Base-by-base conservation (phyloP, 2,797 vertebrate species). In the Artibeus lituratus region DNA sequence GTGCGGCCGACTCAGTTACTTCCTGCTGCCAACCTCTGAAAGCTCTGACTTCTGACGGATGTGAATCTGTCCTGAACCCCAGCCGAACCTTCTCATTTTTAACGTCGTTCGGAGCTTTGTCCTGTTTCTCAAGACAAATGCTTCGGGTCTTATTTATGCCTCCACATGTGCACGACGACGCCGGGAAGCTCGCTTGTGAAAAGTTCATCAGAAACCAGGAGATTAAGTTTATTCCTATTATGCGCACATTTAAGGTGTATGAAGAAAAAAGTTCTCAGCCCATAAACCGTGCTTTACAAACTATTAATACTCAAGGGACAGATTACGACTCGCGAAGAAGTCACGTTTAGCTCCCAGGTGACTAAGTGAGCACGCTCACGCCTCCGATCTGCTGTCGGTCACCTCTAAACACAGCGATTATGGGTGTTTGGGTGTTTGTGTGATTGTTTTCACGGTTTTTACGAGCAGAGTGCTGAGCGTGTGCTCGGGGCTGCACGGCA, bases 241-340 rank as follows among this genome's bases (percentile, higher is more conserved):
- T 5, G 77, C 67, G 32, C 70, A 76, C 69, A 47, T 62, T 94
- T 70, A 67, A 95, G 88, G 85, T 73, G 39, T 65, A 16, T 16
- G 59, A 82, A 42, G 78, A 87, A 87, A 86, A 84, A 86, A 70
- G 70, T 59, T 22, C 78, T 72, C n/a, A 96, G 94, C 78, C 94
- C 91, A 87, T 69, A 92, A 92, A 80, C 89, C 77, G 67, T 59
- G 91, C 86, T 96, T 92, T 73, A 95, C 95, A 95, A 92, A 97
- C 88, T 2, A n/a, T 95, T 88, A 59, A 92, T 47, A 72, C 97
- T 88, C 94, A 59, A 74, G 91, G 95, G 94, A 8, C 82, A 92
- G 96, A 96, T 91, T 67, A 87, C 90, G 92, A 77, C n/a, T 1
- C 1, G 55, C 2, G 6, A 18, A 0, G 88, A 62, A 57, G 57